phyloP scores from a whole-genome alignment of 30 jellyfish, hydroid and myxozoan genomes.

The Phacellophora camtschatica region DNA sequence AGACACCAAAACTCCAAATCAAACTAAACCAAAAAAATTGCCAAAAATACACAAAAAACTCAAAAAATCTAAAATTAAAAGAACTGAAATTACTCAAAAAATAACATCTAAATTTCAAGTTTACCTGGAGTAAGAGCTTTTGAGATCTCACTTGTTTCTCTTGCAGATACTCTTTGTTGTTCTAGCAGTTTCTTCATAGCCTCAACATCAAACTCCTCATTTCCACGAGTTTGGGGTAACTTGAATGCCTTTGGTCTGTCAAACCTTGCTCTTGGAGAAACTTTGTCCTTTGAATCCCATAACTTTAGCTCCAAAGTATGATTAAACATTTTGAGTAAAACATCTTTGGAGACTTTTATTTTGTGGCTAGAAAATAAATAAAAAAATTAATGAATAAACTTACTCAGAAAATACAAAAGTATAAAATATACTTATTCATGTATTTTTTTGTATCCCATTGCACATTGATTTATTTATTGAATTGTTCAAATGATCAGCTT shows the following conservation, averaged over 20 bases:
- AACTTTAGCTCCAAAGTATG: slow-evolving; percentile 79
- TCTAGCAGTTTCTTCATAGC: slow-evolving; percentile 2
- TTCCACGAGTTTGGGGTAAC: slow-evolving; percentile 67
- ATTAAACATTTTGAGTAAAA: slow-evolving; percentile 71
- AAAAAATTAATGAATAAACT: not conserved
- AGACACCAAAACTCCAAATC: no score
- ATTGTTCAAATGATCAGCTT: no score
- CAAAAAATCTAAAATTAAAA: no score
- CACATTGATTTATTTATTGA: no score
- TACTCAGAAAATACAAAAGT: no score
- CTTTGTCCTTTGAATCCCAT: slow-evolving; percentile 95
- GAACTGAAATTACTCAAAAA: no score
- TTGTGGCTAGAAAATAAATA: slow-evolving; percentile 58
- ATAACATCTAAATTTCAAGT: no score
- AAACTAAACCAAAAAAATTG: no score
- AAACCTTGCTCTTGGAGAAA: slow-evolving; percentile 96
- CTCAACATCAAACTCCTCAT: slow-evolving; percentile 75
- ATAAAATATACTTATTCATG: no score
- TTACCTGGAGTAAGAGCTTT: not conserved
- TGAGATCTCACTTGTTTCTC: not conserved
- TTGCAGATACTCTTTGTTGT: not conserved
- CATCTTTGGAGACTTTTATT: slow-evolving; percentile 65
- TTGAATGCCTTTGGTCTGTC: slow-evolving; percentile 97
- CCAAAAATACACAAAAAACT: no score
- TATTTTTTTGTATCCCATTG: no score